These are phyloP conservation scores for Typhlichthys subterraneus DNA, from an alignment of 2,797 vertebrate species.

Conservation along the genomic window DNA sequence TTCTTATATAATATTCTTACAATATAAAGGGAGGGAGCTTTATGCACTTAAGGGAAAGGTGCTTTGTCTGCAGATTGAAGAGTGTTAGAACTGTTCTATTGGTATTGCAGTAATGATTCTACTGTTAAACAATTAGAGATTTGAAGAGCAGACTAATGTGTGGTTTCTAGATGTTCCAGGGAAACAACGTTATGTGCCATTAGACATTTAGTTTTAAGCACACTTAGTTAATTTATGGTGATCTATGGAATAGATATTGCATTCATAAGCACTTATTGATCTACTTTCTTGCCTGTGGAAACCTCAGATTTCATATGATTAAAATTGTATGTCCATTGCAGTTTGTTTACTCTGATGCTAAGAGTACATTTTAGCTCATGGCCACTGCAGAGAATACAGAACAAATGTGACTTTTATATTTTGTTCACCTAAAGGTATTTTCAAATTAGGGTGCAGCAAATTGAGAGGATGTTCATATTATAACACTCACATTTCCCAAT, in stretches of 20 bases:
- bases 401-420: constrained; percentile 16
- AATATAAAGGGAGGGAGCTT: no score
- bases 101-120: constrained; percentile 8
- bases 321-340: constrained; percentile 23
- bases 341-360: constrained; percentile 14
- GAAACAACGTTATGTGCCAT: constrained; percentile 16
- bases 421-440: no score
- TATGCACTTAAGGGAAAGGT: no score
- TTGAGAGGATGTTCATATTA: constrained; percentile 59
- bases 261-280: constrained; percentile 43
- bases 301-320: constrained; percentile 25
- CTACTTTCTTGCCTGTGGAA: constrained; percentile 31
- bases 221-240: constrained; percentile 16
- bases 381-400: constrained; percentile 41
- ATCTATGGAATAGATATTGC: constrained; percentile 20
- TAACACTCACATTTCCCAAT: constrained; percentile 56
- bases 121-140: constrained; percentile 3
- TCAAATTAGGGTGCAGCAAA: constrained; percentile 17
- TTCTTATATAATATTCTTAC: no score
- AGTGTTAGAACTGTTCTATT: background rate
- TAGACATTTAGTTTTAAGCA: constrained; percentile 21
- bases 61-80: background rate
- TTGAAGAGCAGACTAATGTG: constrained; percentile 8
- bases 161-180: constrained; percentile 24
- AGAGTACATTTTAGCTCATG: constrained; percentile 40